Evolutionary conservation across 2,888 invertebrate species (phyloP), one percentile per base, ranked within the genome.

Genomic region (Andrena camellia): DNA sequence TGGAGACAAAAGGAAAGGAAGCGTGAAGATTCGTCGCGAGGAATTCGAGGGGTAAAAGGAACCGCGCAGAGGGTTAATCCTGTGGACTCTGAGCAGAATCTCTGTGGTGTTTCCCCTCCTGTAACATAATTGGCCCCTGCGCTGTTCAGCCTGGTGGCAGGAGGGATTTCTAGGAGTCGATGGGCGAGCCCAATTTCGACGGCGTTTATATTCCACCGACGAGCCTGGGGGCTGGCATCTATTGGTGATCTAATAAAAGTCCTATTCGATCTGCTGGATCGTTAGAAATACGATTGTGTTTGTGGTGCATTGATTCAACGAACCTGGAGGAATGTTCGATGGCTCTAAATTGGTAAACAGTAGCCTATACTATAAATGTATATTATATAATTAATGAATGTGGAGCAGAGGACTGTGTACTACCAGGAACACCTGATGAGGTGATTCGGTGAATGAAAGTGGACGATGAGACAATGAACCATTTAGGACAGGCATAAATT

Each of bases 111-210:
- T 85, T 87, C 42, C 70, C 54, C 63, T 63, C 26, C 84, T 75
- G 83, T 74, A 81, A 67, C 75, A 90, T 93, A 93, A 93, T 93
- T 93, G 92, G 91, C 91, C 90, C 91, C 89, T 92, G 84, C 84
- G 86, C 83, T 88, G 85, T 90, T 88, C 88, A 88, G 90, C 89
- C 91, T 89, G 87, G 79, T 88, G 92, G 93, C 92, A 91, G 91
- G 78, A 93, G 93, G 93, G 92, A 93, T 92, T 93, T 93, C 93
- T 93, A 92, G 91, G 90, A 93, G 92, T 92, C 86, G 80, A 87
- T 88, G 88, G 84, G 86, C 88, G 88, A 90, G 91, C 90, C 91
- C 90, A 91, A 90, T 91, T 91, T 91, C 87, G 87, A 78, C 90
- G 86, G 86, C 90, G 88, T 89, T 91, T 89, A 88, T 85, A 79